A percentile compares a stretch with the other conserved stretches of the same genome.
Evolutionary conservation across 2,797 vertebrate genomes (phyloP).

Genomic region (Staurois parvus): DNA sequence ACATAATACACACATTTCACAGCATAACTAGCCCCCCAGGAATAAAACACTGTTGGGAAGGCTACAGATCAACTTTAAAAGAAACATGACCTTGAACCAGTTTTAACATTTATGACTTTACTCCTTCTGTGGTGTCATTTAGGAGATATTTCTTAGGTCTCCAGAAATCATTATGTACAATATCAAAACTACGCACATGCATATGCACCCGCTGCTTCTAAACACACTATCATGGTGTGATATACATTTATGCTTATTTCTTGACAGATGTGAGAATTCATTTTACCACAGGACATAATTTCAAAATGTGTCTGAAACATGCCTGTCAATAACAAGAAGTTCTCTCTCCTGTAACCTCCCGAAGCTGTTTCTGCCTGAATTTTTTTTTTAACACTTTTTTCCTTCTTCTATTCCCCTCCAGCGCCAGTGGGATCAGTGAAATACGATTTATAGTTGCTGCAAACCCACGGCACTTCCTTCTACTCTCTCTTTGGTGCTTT

Average conservation of each 20-base stretch:
- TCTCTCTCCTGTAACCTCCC: constrained; percentile 38
- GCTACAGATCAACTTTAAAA: too few relatives aligned
- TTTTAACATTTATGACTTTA: too few relatives aligned
- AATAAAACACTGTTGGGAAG: too few relatives aligned
- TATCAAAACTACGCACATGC: neutral
- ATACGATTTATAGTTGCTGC: constrained; percentile 73
- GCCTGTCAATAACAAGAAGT: constrained; percentile 53
- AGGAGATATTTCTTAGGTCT: neutral
- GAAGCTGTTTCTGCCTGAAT: constrained; percentile 61
- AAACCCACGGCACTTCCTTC: constrained; percentile 69
- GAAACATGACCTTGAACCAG: neutral
- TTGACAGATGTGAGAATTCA: constrained; percentile 49
- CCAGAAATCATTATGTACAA: neutral
- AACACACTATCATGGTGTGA: constrained; percentile 19
- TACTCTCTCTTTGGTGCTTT: constrained; percentile 72
- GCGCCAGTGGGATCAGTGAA: constrained; percentile 72
- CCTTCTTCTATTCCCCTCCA: constrained; percentile 69
- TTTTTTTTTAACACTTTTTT: constrained; percentile 68
- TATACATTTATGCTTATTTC: constrained; percentile 48
- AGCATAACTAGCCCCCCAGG: too few relatives aligned
- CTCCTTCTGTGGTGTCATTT: neutral
- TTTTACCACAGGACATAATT: constrained; percentile 60
- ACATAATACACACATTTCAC: too few relatives aligned
- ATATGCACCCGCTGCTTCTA: neutral
- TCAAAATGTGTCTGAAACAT: constrained; percentile 50